Conservation (phyloP, 2,113 vertebrate species). For the Eurystomus gularis region DNA sequence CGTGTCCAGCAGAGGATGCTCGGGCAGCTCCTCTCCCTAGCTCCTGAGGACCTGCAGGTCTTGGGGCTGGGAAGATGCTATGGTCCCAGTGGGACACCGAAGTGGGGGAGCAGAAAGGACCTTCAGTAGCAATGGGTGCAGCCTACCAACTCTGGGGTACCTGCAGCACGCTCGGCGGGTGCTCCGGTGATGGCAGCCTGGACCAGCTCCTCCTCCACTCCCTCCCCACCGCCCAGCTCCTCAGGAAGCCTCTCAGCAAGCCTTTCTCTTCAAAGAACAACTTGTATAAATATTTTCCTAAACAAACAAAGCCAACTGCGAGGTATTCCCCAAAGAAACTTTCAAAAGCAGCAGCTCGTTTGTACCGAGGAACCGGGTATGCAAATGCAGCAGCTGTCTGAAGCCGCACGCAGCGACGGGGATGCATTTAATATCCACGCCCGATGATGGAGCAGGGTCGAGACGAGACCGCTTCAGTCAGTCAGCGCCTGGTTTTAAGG, state of each 20-base stretch:
- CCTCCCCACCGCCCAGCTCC: neutral
- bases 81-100: neutral
- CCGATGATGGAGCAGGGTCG: neutral
- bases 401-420: neutral
- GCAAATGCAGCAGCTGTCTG: constrained; percentile 52
- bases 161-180: accelerated
- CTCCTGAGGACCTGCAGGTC: neutral
- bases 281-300: constrained; percentile 24
- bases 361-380: constrained; percentile 8
- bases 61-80: too few relatives aligned
- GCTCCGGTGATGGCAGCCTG: accelerated
- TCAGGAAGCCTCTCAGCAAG: neutral
- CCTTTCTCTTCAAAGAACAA: neutral
- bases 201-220: neutral
- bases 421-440: neutral
- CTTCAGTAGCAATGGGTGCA: accelerated
- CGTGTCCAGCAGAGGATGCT: accelerated
- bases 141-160: too few relatives aligned
- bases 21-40: accelerated
- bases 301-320: constrained; percentile 57
- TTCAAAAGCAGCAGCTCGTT: constrained; percentile 6
- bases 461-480: neutral
- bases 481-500: neutral
- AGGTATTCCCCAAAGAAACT: constrained; percentile 64
- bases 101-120: neutral